Evolutionary conservation across 1,140 invertebrate genomes (phyloP).

Genomic region (Vanessa tameamea): DNA sequence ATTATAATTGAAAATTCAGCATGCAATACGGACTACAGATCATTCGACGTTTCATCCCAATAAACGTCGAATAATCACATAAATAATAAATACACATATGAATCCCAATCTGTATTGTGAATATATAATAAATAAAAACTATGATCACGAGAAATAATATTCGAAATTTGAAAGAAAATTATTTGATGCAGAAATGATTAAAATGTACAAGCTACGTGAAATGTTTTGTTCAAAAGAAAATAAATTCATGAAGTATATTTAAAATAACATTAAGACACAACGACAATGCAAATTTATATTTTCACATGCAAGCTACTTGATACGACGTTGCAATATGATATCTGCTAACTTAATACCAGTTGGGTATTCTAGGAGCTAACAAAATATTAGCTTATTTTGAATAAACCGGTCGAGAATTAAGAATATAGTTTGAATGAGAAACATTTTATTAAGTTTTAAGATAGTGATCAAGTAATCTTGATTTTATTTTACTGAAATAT

Average conservation of each 20-base stretch:
- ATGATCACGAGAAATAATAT: neutral
- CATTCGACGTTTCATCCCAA: neutral
- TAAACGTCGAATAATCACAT: neutral
- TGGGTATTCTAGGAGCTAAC: neutral
- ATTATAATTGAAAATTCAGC: neutral
- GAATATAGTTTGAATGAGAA: too few species aligned
- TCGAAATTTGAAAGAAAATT: neutral
- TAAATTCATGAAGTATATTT: neutral
- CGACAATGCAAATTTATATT: constrained; percentile 19
- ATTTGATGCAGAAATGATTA: too few species aligned
- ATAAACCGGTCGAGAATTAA: neutral
- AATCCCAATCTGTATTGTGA: neutral
- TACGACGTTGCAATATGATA: constrained; percentile 20
- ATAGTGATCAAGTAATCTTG: too few species aligned
- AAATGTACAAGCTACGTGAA: too few species aligned
- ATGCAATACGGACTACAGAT: neutral
- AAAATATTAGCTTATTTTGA: constrained; percentile 3
- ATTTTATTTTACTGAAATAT: too few species aligned
- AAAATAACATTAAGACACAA: constrained; percentile 9
- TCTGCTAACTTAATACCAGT: constrained; percentile 17
- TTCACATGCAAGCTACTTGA: constrained; percentile 27
- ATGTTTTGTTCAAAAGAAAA: too few species aligned
- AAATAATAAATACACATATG: neutral
- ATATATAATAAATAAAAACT: neutral
- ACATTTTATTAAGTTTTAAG: too few species aligned